phyloP scores from a whole-genome alignment of 2,113 vertebrate species.

The Forbesichthys papilliferus region DNA sequence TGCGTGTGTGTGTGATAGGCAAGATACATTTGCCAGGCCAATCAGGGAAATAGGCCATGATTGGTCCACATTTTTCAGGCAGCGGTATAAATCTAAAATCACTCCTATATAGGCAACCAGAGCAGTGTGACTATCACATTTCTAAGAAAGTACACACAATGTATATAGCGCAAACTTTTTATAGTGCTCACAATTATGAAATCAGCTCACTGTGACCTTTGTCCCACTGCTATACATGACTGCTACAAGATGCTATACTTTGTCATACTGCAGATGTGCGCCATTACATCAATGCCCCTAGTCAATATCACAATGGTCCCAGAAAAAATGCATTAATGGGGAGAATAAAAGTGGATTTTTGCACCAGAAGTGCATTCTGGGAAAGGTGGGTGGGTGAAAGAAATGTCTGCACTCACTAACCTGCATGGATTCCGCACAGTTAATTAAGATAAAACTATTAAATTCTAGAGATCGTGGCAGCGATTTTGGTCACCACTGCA shows the following conservation, averaged over 20 bases:
- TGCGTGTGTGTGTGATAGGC: background rate
- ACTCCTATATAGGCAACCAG: too few relatives aligned
- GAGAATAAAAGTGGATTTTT: constrained; percentile 9
- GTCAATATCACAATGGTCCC: constrained; percentile 46
- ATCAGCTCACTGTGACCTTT: too few relatives aligned
- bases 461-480: constrained; percentile 71
- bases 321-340: constrained; percentile 67
- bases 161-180: too few relatives aligned
- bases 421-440: constrained; percentile 73
- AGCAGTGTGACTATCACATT: too few relatives aligned
- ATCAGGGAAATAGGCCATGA: too few relatives aligned
- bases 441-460: constrained; percentile 81
- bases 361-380: constrained; percentile 19
- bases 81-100: too few relatives aligned
- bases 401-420: constrained; percentile 58
- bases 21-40: too few relatives aligned
- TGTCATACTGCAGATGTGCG: background rate
- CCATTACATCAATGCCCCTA: constrained; percentile 47
- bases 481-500: constrained; percentile 53
- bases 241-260: too few relatives aligned
- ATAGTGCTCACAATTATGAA: too few relatives aligned
- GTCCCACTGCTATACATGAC: too few relatives aligned
- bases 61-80: too few relatives aligned
- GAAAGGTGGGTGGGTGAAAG: constrained; percentile 31
- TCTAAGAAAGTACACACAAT: too few relatives aligned